Conservation (phyloP, 2,888 invertebrate genomes). For the Volucella bombylans region DNA sequence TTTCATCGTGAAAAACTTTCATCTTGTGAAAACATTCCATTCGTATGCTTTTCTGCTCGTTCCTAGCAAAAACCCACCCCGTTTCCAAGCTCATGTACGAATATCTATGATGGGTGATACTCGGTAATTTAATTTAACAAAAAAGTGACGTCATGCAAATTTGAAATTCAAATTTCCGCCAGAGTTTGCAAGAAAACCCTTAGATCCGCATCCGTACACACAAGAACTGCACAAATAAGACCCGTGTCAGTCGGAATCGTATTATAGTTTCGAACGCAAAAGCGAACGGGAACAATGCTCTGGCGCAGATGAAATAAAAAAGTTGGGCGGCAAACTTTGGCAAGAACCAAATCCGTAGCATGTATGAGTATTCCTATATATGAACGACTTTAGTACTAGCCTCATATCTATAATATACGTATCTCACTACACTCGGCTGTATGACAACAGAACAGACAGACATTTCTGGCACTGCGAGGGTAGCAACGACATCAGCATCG, state of each 20-base stretch:
- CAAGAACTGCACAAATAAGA: constrained; percentile 35
- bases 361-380: neutral
- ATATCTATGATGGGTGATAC: neutral
- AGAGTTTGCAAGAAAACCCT: constrained; percentile 55
- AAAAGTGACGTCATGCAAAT: constrained; percentile 61
- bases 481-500: constrained; percentile 14
- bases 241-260: constrained; percentile 5
- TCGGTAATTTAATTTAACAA: constrained; percentile 65
- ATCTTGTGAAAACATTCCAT: constrained; percentile 24
- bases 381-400: constrained; percentile 14
- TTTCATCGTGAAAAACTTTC: constrained; percentile 61
- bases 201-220: constrained; percentile 13
- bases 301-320: constrained; percentile 29
- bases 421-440: constrained; percentile 1
- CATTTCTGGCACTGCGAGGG: constrained; percentile 31
- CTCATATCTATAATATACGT: neutral
- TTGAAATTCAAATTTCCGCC: constrained; percentile 68
- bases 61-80: constrained; percentile 5
- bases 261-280: neutral
- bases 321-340: constrained; percentile 53
- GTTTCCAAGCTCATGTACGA: constrained; percentile 14
- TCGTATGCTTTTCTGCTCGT: neutral
- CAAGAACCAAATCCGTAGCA: constrained; percentile 30
- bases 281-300: constrained; percentile 29
- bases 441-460: constrained; percentile 20